Percentiles rank a stretch among this genome's conserved stretches.
Conservation (phyloP, 2,113 vertebrate species). For the Martes martes region DNA sequence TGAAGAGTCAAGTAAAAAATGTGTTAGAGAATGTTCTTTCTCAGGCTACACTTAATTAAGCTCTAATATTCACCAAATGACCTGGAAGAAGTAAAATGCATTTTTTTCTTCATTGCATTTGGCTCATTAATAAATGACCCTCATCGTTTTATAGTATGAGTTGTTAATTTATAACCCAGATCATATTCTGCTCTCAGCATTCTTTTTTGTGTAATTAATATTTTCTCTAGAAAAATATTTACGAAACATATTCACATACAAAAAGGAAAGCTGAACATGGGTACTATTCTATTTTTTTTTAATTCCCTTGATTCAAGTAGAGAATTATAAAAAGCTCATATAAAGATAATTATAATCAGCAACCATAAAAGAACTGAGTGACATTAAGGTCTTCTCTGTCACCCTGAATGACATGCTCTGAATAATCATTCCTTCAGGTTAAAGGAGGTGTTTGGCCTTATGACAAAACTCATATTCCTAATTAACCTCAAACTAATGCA, state of each 20-base stretch:
- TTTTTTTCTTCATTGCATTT: background rate
- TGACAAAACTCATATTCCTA: background rate
- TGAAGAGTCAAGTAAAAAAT: constrained; percentile 9
- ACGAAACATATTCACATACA: background rate
- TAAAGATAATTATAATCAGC: background rate
- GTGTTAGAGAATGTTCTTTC: background rate
- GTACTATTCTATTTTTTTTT: constrained; percentile 1
- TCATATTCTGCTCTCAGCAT: background rate
- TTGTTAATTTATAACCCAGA: background rate
- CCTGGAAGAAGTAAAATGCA: constrained; percentile 27
- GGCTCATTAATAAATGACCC: background rate
- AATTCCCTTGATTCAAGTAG: constrained; percentile 23
- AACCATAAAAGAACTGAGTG: background rate
- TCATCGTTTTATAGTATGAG: background rate
- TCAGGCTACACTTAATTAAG: background rate
- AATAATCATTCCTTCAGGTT: background rate
- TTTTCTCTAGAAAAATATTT: constrained; percentile 8
- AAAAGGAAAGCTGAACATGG: background rate
- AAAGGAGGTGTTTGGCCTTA: background rate
- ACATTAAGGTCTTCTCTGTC: background rate
- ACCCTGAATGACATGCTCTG: background rate
- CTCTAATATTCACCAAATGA: constrained; percentile 4
- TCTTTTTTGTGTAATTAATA: background rate
- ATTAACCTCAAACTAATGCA: constrained; percentile 2
- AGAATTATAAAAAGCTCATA: background rate